Evolutionary conservation across 1,140 invertebrate species (phyloP).

Genomic region (Drosophila nannoptera): DNA sequence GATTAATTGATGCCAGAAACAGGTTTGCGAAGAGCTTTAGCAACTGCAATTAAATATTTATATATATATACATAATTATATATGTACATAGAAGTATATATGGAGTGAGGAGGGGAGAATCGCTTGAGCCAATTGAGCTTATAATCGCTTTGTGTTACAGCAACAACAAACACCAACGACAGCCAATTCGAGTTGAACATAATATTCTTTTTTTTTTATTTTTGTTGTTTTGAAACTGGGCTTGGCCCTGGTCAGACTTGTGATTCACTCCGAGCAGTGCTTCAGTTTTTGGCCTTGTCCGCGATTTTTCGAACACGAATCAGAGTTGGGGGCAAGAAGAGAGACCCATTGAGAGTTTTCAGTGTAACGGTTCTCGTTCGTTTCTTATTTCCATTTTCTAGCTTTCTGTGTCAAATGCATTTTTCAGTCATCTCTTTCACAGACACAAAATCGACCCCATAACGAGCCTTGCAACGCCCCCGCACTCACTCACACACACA

Average conservation of each 20-base stretch:
- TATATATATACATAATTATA: background rate
- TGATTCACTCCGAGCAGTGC: slow-evolving; percentile 10
- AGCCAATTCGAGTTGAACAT: background rate
- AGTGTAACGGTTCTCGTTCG: slow-evolving; percentile 2
- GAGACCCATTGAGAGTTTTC: no score
- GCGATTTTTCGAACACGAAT: no score
- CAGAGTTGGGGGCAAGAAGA: background rate
- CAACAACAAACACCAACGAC: background rate
- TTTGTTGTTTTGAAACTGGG: background rate
- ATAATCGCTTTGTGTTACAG: slow-evolving; percentile 17
- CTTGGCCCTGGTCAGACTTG: background rate
- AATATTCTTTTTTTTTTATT: background rate
- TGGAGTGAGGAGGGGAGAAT: background rate
- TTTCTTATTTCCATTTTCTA: slow-evolving; percentile 5
- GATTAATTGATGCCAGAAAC: slow-evolving; percentile 17
- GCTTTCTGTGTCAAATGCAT: slow-evolving; percentile 72
- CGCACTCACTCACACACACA: slow-evolving; percentile 45
- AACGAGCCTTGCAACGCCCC: slow-evolving; percentile 61
- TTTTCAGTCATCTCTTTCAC: slow-evolving; percentile 67
- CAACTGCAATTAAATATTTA: background rate
- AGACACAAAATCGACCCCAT: slow-evolving; percentile 59
- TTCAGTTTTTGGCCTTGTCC: slow-evolving; percentile 10
- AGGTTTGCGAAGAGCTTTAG: slow-evolving; percentile 5
- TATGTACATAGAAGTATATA: background rate
- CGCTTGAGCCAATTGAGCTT: slow-evolving; percentile 5